Percentiles rank a stretch among this genome's conserved stretches.
Conservation (phyloP, 2,888 invertebrate species). For the Andricus curvator region DNA sequence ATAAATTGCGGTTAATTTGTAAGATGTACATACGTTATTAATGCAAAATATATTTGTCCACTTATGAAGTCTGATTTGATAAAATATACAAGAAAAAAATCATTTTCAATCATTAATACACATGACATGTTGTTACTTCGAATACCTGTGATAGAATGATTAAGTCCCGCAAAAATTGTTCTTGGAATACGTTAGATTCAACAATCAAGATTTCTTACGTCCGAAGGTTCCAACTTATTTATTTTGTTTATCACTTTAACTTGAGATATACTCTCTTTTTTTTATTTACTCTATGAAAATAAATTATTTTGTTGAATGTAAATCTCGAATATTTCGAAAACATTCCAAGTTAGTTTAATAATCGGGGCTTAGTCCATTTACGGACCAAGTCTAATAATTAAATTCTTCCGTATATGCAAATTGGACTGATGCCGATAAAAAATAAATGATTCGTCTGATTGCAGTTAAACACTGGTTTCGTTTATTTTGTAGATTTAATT, state of each 20-base stretch:
- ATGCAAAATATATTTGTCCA: constrained; percentile 47
- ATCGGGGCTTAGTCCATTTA: background rate
- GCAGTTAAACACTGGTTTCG: constrained; percentile 13
- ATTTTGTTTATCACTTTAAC: constrained; percentile 23
- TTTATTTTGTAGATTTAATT: constrained; percentile 23
- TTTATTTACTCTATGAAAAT: constrained; percentile 27
- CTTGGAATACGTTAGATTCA: background rate
- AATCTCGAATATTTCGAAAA: constrained; percentile 13
- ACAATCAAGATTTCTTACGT: constrained; percentile 10
- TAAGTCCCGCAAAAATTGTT: constrained; percentile 16
- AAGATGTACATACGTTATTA: constrained; percentile 44
- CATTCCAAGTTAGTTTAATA: constrained; percentile 9
- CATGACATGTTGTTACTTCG: constrained; percentile 18
- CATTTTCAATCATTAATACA: background rate
- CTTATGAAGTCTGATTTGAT: constrained; percentile 55
- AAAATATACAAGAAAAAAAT: constrained; percentile 41
- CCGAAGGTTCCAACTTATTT: constrained; percentile 12
- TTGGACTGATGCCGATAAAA: background rate
- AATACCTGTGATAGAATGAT: constrained; percentile 20
- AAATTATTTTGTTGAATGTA: constrained; percentile 43
- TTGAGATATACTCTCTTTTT: background rate
- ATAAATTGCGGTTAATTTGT: constrained; percentile 42
- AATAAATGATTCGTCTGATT: constrained; percentile 31
- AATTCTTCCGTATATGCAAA: constrained; percentile 5
- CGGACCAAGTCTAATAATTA: background rate